Evolutionary conservation across 1,140 invertebrate species (phyloP), one percentile per base, ranked within the genome.

Genomic region (Drosophila tristis): DNA sequence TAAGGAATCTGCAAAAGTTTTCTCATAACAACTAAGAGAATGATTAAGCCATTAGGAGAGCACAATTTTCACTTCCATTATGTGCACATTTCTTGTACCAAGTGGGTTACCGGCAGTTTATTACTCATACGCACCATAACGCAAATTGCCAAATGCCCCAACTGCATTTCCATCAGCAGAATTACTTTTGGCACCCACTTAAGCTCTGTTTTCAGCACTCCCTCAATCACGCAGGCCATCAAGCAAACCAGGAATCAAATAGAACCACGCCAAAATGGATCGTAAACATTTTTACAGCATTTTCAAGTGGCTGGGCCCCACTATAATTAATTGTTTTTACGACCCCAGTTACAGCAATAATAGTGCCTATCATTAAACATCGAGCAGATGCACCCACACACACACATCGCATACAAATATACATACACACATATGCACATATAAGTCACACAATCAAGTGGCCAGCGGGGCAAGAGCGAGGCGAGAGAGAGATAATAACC

Each of bases 251-350:
- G 43, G 53, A 70, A 70, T 31, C 66, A 25, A 57, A 49, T 15
- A 29, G 26, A 25, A 25, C 42, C 15, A 45, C 51, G 31, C 31
- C 5, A 25, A 25, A 75, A 51, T 50, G 55, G 64, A 42, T 67
- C 73, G 66, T 80, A 70, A 85, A 85, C 25, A 56, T 77, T 61
- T 84, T 85, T 77, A 85, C 72, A 70, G 57, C 80, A 62, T 50
- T 59, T 54, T 76, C 63, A 74, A 81, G 66, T 80, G 64, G 29
- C 45, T 49, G 26, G 31, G 47, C 47, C 58, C 49, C 67, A 65
- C 55, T 67, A 76, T 73, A 76, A 84, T 87, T 82, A 89, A 87
- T 82, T 76, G 39, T 57, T 59, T 87, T 87, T 67, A 86, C 63
- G 82, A 75, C 45, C 48, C 65, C 64, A 61, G 70, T 82, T 76